Base-by-base conservation (phyloP, 1,140 invertebrate genomes). In the Limonius californicus region DNA sequence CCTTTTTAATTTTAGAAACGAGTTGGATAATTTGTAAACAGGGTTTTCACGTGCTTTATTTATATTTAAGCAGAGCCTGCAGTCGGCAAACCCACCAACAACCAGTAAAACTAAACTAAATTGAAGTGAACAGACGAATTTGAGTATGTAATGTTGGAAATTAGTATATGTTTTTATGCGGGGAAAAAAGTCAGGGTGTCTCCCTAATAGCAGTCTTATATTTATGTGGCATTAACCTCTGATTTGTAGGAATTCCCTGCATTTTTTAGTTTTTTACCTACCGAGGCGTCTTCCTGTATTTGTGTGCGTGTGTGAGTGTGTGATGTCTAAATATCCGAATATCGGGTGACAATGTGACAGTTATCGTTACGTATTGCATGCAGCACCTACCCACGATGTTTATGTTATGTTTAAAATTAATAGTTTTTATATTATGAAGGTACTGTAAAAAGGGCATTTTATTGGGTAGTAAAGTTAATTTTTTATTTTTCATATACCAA, bases 201-300 rank as follows among this genome's bases (percentile, higher is more conserved):
- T 66, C 55, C 64, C 60, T 62, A 62, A 58, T 59, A 65, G 60
- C 53, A 32, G 39, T 16, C 54, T 45, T 61, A 59, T 57, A 50
- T 67, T 67, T 67, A 67, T 67, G 65, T 67, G 65, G 56, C 65
- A 64, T 67, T 67, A 58, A 67, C 65, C 65, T 59, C 61, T 67
- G 62, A 67, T 67, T 67, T 67, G 65, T 67, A 59, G 65, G 65
- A 67, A 67, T 67, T 67, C 65, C 54, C 39, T 16, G 18, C 62
- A 64, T 59, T 59, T 64, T 63, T 55, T 23, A 59, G 39, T 61
- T 64, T 67, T 67, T 67, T 63, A 32, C 42, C 30, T 60, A 32
- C n/a, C 12, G 56, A 57, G 54, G 45, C 50, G 61, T 63, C 61
- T 63, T 63, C 65, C 65, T 63, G 61, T 54, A 57, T 23, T 57